Base-by-base conservation (phyloP, 2,888 invertebrate species). In the Platycheirus rosarum region DNA sequence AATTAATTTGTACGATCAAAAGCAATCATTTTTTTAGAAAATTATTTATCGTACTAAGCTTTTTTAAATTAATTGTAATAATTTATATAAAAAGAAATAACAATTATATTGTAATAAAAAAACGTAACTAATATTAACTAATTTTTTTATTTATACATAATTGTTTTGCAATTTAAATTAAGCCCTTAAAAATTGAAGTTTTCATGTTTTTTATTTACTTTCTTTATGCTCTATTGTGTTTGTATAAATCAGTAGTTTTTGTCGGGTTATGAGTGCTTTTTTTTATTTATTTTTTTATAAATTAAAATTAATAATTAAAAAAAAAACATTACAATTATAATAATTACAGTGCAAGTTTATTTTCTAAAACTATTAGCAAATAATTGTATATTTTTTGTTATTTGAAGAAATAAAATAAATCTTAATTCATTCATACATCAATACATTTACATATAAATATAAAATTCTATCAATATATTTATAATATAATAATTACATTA, bases 1-100 rank as follows among this genome's bases (percentile, higher is more conserved):
- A 84, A 84, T 84, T 84, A 84, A 84, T 84, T 84, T 84, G 84
- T 84, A 84, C 84, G 84, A 84, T 78, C 78, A 74, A 77, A 78
- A 78, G 69, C 73, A 84, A 78, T 26, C 53, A 73, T 44, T 68
- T 60, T 68, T 68, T 55, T 46, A 62, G 49, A 75, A 69, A 74
- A 73, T 69, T 73, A 77, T 77, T 78, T 77, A 84, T 84, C 77
- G 84, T 78, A 84, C 78, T 84, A 78, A 23, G 57, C 46, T 37
- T 57, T 70, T 48, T 26, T 48, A 29, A 77, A 68, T 77, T 65
- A 63, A 53, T 78, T 73, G 68, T 78, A 78, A 84, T 79, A 84
- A 84, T 79, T 84, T 79, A 79, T 79, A 79, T 79, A 79, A 84
- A 84, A 84, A 84, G 77, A 78, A 78, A 73, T 84, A 84, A 84